A percentile compares a stretch with the other conserved stretches of the same genome.
These are phyloP conservation scores for Seira musarum DNA, from an alignment of 2,888 invertebrate genomes.

Conservation along the genomic window DNA sequence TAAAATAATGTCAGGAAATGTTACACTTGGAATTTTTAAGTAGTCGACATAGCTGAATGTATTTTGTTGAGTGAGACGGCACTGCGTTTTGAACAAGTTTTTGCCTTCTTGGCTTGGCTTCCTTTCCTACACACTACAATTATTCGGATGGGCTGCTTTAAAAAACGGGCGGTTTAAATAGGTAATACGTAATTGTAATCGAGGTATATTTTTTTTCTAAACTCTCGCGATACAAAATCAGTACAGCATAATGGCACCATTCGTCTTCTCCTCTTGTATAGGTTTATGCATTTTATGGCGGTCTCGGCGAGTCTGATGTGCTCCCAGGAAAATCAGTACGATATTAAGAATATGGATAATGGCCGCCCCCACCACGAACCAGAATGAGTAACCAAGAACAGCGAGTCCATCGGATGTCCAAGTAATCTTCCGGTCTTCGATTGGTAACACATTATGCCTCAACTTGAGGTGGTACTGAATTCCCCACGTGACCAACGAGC, in stretches of 20 bases:
- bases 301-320: slow-evolving; percentile 78
- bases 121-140: not conserved
- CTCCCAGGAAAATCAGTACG: slow-evolving; percentile 82
- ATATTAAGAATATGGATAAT: slow-evolving; percentile 82
- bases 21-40: no score
- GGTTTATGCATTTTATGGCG: slow-evolving; percentile 78
- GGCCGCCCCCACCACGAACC: slow-evolving; percentile 83
- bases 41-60: no score
- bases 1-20: no score
- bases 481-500: slow-evolving; percentile 86
- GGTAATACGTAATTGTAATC: no score
- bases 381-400: slow-evolving; percentile 89
- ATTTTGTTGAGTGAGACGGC: no score
- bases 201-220: not conserved
- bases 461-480: slow-evolving; percentile 87
- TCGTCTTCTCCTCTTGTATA: slow-evolving; percentile 83
- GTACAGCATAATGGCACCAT: slow-evolving; percentile 89
- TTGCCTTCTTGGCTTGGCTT: not conserved
- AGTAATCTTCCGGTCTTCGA: slow-evolving; percentile 83
- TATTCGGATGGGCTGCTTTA: not conserved
- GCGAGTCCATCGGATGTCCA: slow-evolving; percentile 90
- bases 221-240: slow-evolving; percentile 71
- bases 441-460: slow-evolving; percentile 85
- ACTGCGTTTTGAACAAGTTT: not conserved
- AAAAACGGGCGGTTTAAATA: not conserved